Evolutionary conservation across 2,797 vertebrate species (phyloP), one percentile per base, ranked within the genome.

Genomic region (Catamblyrhynchus diadema): DNA sequence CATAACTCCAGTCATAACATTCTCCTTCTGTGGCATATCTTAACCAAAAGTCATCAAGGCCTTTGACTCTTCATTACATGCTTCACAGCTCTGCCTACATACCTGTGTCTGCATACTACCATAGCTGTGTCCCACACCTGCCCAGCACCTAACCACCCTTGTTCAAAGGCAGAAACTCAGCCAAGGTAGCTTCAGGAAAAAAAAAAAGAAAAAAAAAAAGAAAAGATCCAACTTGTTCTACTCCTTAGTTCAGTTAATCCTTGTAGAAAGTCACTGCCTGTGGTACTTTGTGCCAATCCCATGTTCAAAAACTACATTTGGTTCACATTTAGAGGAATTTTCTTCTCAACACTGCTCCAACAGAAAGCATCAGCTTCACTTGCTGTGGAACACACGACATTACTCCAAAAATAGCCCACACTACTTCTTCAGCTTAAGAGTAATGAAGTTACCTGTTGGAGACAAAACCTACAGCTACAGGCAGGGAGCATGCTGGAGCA

Each of bases 291-390:
- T 78, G 90, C n/a, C 53, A 69, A 44, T 42, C 60, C 41, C 47
- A 25, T 2, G 33, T 57, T 92, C 64, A 87, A 72, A 82, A 87
- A 57, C 39, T 64, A 39, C 45, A 61, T 66, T 77, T 20, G 3
- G 41, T 42, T 92, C 60, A 59, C 74, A 89, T 66, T 67, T 71
- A 74, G 51, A 86, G n/a, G 27, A 86, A 67, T 64, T 81, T 64
- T 73, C 44, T 89, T 69, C 71, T 80, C 41, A 41, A 47, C 23
- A 23, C 8, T 3, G 3, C 50, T 87, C 48, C 57, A 74, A 45
- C 57, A 82, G 21, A 89, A 92, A 90, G 23, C 25, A 33, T 33
- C 42, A 82, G 41, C 19, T 73, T 88, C n/a, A 12, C 30, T 67
- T 71, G 56, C 67, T 32, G 7, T 44, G 50, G 27, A 77, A 80